Evolutionary conservation across 2,797 vertebrate genomes (phyloP).

Genomic region (Natrix natrix): DNA sequence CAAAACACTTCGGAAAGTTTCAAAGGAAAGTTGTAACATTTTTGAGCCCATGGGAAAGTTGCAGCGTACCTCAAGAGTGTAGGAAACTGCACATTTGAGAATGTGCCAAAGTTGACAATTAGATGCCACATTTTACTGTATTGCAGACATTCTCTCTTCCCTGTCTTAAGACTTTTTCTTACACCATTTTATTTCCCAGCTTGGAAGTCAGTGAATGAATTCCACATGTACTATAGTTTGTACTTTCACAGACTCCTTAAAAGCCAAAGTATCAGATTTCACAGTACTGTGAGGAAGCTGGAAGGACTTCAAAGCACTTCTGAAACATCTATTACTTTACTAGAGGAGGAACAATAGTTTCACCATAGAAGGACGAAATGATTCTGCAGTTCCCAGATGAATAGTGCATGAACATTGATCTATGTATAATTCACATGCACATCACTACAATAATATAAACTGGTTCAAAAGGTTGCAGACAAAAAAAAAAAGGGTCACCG

Average conservation of each 20-base stretch:
- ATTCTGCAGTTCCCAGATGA: constrained; percentile 8
- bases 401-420: not conserved
- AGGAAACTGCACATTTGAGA: constrained; percentile 64
- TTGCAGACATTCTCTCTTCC: constrained; percentile 10
- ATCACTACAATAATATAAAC: constrained; percentile 2
- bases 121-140: constrained; percentile 44
- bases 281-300: constrained; percentile 68
- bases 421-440: constrained; percentile 8
- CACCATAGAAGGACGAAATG: constrained; percentile 16
- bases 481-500: not conserved
- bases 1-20: constrained; percentile 39
- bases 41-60: constrained; percentile 60
- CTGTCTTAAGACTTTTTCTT: constrained; percentile 36
- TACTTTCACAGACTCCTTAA: constrained; percentile 71
- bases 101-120: constrained; percentile 64
- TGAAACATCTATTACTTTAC: constrained; percentile 72
- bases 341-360: constrained; percentile 66
- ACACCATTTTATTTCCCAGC: constrained; percentile 48
- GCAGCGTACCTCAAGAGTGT: constrained; percentile 69
- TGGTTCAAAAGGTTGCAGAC: not conserved
- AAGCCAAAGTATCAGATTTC: constrained; percentile 74
- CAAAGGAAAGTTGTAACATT: constrained; percentile 57
- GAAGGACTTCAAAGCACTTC: constrained; percentile 74
- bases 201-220: constrained; percentile 77
- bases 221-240: constrained; percentile 71